Percentiles rank a stretch among this genome's conserved stretches.
Conservation (phyloP, 2,113 vertebrate genomes). For the Ptilorrhoa leucosticta region DNA sequence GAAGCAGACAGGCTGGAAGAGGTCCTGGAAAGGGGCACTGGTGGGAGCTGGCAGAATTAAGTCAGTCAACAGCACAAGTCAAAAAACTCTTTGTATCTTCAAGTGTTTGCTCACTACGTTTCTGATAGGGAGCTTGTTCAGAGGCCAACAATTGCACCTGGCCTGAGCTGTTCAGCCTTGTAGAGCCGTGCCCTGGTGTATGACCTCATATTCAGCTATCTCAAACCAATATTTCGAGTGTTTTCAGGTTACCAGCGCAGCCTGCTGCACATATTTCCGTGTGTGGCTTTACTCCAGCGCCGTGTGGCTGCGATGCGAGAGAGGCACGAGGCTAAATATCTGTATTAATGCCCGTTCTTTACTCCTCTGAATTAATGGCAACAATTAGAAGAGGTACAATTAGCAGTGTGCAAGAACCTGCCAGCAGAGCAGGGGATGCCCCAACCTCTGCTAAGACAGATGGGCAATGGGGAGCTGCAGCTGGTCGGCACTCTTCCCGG, state of each 20-base stretch:
- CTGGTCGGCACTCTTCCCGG: neutral
- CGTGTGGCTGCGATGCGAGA: rapidly evolving
- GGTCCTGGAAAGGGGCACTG: neutral
- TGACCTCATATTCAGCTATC: neutral
- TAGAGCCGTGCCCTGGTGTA: neutral
- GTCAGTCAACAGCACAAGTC: neutral
- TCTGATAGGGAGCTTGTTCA: neutral
- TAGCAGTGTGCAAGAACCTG: neutral
- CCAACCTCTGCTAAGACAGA: neutral
- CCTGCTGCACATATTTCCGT: rapidly evolving
- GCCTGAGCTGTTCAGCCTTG: neutral
- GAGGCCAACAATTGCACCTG: neutral
- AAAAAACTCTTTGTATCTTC: neutral
- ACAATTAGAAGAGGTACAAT: neutral
- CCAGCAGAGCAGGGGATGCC: neutral
- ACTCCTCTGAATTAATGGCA: neutral
- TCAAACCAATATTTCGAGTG: neutral
- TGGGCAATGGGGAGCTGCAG: neutral
- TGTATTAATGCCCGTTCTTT: neutral
- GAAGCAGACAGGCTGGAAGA: neutral
- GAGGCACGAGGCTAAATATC: neutral
- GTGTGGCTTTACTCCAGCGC: neutral
- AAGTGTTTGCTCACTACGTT: neutral
- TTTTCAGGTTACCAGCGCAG: neutral
- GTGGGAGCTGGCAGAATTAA: neutral